Base-by-base conservation (phyloP, 2,113 vertebrate species). In the Climacteris rufus region DNA sequence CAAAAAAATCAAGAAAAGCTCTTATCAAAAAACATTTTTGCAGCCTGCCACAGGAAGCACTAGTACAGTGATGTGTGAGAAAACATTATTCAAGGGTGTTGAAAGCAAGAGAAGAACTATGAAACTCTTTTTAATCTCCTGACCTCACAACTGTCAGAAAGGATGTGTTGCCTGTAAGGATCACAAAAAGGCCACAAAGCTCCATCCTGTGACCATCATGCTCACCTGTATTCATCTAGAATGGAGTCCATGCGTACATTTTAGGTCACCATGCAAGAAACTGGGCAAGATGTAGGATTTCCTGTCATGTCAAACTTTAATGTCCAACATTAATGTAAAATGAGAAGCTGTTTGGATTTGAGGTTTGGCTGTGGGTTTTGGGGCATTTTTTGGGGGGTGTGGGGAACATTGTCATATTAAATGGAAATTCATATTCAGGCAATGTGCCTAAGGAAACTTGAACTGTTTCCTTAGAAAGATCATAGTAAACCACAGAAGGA, bases 361-460 rank as follows among this genome's bases (percentile, higher is more conserved):
- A 5, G 7, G 10, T 47, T 35, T 25, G 25, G 8, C 9, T 42
- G 45, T 49, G 13, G 23, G 13, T 25, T 72, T 39, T 11, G 42
- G 19, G 10, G 6, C 6, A 28, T 10, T 39, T 40, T 72, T 28
- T 2, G 1, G 2, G 8, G 15, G 5, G 0, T 10, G 6, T 3
- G 20, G 1, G 0, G 5, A 61, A 53, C 15, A 49, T 3, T 14
- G 23, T 21, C 23, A 16, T 31, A 35, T 33, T 56, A 76, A 54
- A 71, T 21, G 1, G 10, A 76, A 69, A 53, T 25, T 56, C 14
- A 13, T 33, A 23, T 42, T 89, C 37, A 19, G 22, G 18, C 20
- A 87, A 21, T 2, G 1, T 3, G 12, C 23, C 40, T n/a, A 20
- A 63, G 64, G 64, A 66, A 66, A 50, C 0, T 0, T 40, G 11